Evolutionary conservation across 2,797 vertebrate species (phyloP).

Genomic region (Phoeniculus purpureus): DNA sequence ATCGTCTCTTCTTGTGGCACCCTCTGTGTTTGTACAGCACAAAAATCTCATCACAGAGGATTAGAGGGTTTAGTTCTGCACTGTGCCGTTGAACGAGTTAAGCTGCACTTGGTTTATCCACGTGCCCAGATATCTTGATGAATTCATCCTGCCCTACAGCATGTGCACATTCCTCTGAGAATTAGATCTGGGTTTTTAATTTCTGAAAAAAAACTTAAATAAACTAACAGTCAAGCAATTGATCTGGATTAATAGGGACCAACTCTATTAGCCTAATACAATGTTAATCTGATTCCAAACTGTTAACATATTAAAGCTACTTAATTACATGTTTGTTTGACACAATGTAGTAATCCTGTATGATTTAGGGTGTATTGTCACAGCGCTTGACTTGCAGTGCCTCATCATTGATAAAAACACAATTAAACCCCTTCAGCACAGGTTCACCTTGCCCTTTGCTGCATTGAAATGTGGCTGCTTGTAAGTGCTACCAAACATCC

Average conservation of each 20-base stretch:
- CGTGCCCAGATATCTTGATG: slow-evolving; percentile 8
- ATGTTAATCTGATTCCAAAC: slow-evolving; percentile 67
- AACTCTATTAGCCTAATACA: slow-evolving; percentile 65
- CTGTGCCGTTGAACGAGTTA: slow-evolving; percentile 17
- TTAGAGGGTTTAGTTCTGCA: slow-evolving; percentile 43
- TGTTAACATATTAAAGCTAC: slow-evolving; percentile 70
- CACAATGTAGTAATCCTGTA: slow-evolving; percentile 47
- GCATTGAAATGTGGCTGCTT: not conserved
- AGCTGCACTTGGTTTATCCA: slow-evolving; percentile 47
- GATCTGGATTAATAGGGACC: slow-evolving; percentile 54
- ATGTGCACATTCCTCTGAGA: not conserved
- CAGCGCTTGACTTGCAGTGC: slow-evolving; percentile 15
- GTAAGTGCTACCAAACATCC: not conserved
- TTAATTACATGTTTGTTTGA: slow-evolving; percentile 69
- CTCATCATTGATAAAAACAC: slow-evolving; percentile 44
- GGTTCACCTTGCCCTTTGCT: not conserved
- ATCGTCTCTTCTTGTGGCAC: not conserved
- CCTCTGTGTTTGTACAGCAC: not conserved
- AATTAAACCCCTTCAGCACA: not conserved
- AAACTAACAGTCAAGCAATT: slow-evolving; percentile 42
- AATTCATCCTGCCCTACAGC: slow-evolving; percentile 29
- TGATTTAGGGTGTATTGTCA: slow-evolving; percentile 55
- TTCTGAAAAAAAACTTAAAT: slow-evolving; percentile 12
- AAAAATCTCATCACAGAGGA: slow-evolving; percentile 25
- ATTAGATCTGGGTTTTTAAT: slow-evolving; percentile 18